phyloP scores from a whole-genome alignment of 2,113 vertebrate genomes.

The Thunnus maccoyii region DNA sequence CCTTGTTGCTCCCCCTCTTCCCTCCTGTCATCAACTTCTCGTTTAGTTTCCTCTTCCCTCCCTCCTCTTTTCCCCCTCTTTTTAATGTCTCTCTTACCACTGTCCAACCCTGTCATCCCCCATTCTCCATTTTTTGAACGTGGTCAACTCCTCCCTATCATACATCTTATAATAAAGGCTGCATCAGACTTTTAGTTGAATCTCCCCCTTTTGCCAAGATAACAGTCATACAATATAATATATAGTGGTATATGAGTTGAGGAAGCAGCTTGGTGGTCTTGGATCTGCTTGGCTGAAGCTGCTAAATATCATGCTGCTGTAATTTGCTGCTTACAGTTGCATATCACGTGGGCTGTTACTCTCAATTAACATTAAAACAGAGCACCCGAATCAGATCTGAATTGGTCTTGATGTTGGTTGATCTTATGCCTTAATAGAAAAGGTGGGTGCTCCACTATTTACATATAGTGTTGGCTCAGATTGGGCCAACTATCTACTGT shows the following conservation, averaged over 20 bases:
- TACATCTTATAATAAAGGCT: no score
- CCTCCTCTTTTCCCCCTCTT: not conserved
- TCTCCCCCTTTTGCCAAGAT: no score
- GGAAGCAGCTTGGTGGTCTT: not conserved
- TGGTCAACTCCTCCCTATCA: not conserved
- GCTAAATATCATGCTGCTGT: not conserved
- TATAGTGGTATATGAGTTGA: no score
- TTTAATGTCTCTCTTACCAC: not conserved
- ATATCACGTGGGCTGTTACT: slow-evolving; percentile 5
- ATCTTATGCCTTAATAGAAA: not conserved
- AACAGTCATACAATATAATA: not conserved
- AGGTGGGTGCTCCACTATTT: not conserved
- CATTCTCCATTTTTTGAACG: not conserved
- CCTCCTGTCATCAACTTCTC: slow-evolving; percentile 10
- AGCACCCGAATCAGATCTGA: not conserved
- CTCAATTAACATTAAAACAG: not conserved
- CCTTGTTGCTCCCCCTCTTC: not conserved
- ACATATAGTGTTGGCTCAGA: not conserved
- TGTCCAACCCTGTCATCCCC: not conserved
- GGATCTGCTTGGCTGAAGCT: not conserved
- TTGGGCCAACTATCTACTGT: no score
- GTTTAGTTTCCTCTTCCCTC: not conserved
- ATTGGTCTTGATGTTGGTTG: no score
- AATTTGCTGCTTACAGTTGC: slow-evolving; percentile 11
- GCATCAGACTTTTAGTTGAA: not conserved